Evolutionary conservation across 2,113 vertebrate species (phyloP), one percentile per base, ranked within the genome.

Genomic region (Nanorana parkeri): DNA sequence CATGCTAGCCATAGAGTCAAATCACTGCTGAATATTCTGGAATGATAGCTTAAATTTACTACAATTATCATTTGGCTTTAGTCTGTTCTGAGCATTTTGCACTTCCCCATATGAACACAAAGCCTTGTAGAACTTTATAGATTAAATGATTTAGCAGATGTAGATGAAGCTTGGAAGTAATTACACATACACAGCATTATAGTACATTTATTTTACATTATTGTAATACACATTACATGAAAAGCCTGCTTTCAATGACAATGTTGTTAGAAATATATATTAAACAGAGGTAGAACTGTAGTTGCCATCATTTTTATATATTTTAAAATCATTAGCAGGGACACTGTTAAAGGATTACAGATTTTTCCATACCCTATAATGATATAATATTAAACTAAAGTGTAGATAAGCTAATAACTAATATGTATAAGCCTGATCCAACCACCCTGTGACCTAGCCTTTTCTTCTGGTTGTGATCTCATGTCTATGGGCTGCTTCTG

Each of bases 1-100:
- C 47, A 56, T 60, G 51, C 36, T 58, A 58, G 15, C 77, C 60
- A 66, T 78, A 52, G 51, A 69, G 68, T 20, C 28, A 36, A 60
- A 67, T 32, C 36, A 29, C 65, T 79, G 52, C 54, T 79, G 66
- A 79, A 69, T 60, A 68, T 56, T 69, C 29, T 68, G 51, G 29
- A 68, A 79, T 55, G 65, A 79, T 79, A 69, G 29, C 47, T 54
- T 28, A 68, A 66, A 68, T 79, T 79, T 79, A 68, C 52, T 69
- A 21, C 52, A 68, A 56, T 79, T 68, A 79, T 79, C n/a, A 69
- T 58, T 79, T 79, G 77, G 66, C 65, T 58, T 68, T 29, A 11
- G 17, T 69, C 51, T 78, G 61, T 63, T 54, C 51, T 52, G 21
- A 67, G 63, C 76, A 78, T 64, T 67, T 67, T 67, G 76, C 64